These are phyloP conservation scores for Tympanoctomys barrerae DNA, from an alignment of 2,797 vertebrate species.

Conservation along the genomic window DNA sequence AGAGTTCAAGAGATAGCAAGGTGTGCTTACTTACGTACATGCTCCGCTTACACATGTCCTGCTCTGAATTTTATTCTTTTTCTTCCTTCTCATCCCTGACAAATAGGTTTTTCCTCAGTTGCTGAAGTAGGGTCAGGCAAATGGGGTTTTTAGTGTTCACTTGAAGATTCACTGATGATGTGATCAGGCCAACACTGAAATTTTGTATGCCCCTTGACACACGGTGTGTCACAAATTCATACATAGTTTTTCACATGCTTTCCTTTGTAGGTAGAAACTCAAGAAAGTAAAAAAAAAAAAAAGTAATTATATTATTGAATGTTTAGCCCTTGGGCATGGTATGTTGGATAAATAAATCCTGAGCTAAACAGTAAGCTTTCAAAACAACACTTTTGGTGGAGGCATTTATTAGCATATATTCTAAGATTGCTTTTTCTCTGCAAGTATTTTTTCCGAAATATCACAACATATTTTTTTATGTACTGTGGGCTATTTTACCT, in stretches of 20 bases:
- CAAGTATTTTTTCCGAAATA: constrained; percentile 21
- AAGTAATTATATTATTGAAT: neutral
- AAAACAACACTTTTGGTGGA: constrained; percentile 17
- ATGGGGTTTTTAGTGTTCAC: neutral
- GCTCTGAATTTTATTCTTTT: neutral
- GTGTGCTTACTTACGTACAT: neutral
- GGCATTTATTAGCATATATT: neutral
- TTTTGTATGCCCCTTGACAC: neutral
- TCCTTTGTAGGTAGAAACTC: neutral
- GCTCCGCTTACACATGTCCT: neutral
- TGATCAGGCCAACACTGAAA: neutral
- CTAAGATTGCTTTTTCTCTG: constrained; percentile 17
- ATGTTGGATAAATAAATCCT: neutral
- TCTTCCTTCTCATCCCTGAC: neutral
- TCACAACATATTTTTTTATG: neutral
- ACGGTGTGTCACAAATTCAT: neutral
- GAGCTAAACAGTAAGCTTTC: constrained; percentile 40
- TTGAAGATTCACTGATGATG: constrained; percentile 12
- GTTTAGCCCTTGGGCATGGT: neutral
- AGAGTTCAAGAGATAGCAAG: neutral
- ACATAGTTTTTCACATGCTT: neutral
- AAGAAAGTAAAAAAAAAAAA: neutral
- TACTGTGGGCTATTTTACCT: neutral
- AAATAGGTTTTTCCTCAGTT: constrained; percentile 27
- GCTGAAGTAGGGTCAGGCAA: neutral